These are phyloP conservation scores for Charina bottae DNA, from an alignment of 2,113 vertebrate species.

Conservation along the genomic window DNA sequence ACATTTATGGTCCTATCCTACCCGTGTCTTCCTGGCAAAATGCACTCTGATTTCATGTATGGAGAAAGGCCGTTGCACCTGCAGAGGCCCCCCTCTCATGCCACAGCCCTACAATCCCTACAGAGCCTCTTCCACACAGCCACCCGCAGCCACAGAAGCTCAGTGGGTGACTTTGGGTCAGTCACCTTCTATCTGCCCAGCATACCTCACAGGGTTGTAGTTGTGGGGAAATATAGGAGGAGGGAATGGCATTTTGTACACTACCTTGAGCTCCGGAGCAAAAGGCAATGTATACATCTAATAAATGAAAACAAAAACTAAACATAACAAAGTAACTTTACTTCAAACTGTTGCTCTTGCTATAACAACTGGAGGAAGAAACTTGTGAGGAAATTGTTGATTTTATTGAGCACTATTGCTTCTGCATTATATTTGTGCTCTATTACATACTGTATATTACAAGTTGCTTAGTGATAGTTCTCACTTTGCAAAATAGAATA, in stretches of 20 bases:
- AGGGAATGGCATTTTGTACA: not conserved
- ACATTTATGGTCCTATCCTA: not conserved
- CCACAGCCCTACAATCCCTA: not conserved
- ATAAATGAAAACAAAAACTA: not conserved
- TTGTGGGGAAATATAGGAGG: not conserved
- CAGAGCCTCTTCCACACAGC: not conserved
- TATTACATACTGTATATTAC: not conserved
- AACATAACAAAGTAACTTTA: not conserved
- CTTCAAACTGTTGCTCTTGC: not conserved
- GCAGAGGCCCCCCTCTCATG: not conserved
- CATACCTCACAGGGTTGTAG: not conserved
- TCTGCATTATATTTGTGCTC: not conserved
- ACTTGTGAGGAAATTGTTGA: not conserved
- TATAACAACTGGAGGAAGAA: not conserved
- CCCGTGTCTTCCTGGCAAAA: not conserved
- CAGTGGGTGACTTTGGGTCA: not conserved
- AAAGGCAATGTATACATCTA: not conserved
- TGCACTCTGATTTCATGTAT: not conserved
- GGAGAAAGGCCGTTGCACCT: not conserved
- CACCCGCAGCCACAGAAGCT: not conserved
- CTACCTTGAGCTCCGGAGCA: not conserved
- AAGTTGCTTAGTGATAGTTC: not conserved
- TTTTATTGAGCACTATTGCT: not conserved
- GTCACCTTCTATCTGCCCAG: not conserved
- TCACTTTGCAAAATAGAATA: not conserved